Base-by-base conservation (phyloP, 2,797 vertebrate genomes). In the Helarctos malayanus region DNA sequence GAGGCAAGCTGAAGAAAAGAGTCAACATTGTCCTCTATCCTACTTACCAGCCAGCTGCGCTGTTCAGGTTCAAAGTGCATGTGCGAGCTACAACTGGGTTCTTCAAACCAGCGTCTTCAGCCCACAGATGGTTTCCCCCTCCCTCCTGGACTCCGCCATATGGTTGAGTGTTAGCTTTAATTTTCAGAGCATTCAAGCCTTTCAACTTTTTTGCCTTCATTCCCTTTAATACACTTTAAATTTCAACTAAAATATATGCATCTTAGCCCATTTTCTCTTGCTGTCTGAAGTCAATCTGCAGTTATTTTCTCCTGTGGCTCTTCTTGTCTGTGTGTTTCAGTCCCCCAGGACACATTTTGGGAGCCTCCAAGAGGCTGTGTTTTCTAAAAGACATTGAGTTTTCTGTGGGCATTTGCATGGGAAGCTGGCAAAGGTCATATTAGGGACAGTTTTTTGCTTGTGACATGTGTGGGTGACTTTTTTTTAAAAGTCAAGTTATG, bases 181-280 rank as follows among this genome's bases (percentile, higher is more conserved):
- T 91, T 89, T 95, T 87, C 10, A 7, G 35, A 83, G 2, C 38
- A 59, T 65, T 71, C 75, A 73, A 87, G 57, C 0, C 38, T 84
- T 94, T 79, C 69, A n/a, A 71, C 75, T n/a, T 69, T 79, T 87
- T 63, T 2, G 16, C 56, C 15, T 78, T 75, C 15, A 76, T 73
- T 35, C 27, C 21, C 27, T 96, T 92, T 88, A 79, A 59, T 59
- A 82, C 65, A 15, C 35, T 79, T 91, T 71, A 54, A 80, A 76
- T 76, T 95, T 90, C 81, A 12, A 93, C 69, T 65, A 94, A 84
- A 95, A 54, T n/a, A 47, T 23, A 49, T 52, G 8, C 41, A 89
- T 52, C 73, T 94, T 76, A 68, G 79, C 25, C 59, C 29, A 29
- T 8, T 85, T 89, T 71, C 45, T 11, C 25, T 69, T 92, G 7